A percentile compares a stretch with the other conserved stretches of the same genome.
These are phyloP conservation scores for Cygnus buccinator DNA, from an alignment of 2,113 vertebrate species.

Conservation along the genomic window DNA sequence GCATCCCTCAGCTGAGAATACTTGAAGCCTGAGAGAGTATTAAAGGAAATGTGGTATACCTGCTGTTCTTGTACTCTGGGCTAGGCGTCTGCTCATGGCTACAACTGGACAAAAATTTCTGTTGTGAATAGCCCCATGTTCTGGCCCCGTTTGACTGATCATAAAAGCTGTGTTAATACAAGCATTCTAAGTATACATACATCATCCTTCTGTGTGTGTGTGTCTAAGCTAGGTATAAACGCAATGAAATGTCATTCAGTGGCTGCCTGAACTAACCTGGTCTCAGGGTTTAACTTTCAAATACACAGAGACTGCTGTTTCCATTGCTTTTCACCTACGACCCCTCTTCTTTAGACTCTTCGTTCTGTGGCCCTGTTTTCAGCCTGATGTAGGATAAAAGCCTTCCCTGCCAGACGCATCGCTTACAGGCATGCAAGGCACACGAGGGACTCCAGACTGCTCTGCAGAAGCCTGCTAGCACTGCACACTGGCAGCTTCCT, in stretches of 20 bases:
- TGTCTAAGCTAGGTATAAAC: fast-evolving
- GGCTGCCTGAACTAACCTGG: background rate
- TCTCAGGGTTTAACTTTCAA: background rate
- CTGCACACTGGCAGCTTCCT: background rate
- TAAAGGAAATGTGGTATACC: background rate
- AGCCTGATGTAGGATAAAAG: background rate
- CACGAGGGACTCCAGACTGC: background rate
- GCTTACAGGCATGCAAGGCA: background rate
- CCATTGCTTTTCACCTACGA: background rate
- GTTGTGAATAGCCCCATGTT: fast-evolving
- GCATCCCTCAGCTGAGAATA: background rate
- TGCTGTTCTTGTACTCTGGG: background rate
- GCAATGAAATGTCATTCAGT: background rate
- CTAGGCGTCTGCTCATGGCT: background rate
- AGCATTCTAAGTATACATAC: background rate
- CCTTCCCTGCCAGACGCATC: too few relatives aligned
- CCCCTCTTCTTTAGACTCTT: fast-evolving
- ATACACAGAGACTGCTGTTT: background rate
- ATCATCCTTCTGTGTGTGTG: background rate
- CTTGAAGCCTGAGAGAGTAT: background rate
- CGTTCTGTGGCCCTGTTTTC: background rate
- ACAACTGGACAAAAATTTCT: background rate
- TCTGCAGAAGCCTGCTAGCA: background rate
- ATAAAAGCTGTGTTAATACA: background rate
- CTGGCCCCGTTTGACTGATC: background rate